Evolutionary conservation across 2,888 invertebrate genomes (phyloP), one percentile per base, ranked within the genome.

Genomic region (Eurytoma californica): DNA sequence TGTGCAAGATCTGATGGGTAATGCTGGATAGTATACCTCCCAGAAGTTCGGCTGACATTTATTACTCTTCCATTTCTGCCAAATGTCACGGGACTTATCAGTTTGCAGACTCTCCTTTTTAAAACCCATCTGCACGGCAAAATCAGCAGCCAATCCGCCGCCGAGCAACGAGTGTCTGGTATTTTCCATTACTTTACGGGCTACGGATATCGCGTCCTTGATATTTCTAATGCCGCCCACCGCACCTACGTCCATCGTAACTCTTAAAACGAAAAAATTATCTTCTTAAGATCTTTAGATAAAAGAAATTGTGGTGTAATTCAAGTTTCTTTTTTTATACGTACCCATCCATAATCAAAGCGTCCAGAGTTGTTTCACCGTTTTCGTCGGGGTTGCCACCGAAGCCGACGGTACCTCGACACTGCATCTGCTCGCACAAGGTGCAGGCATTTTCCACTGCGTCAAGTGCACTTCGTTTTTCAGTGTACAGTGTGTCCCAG

Each of bases 41-140:
- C 99, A 97, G 91, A 95, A 98, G 91, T 99, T 99, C 0, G 99
- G 99, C 89, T 99, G 99, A 88, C 99, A 99, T 55, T 93, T 92
- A 57, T 93, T 92, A 0, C 91, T 86, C 84, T 92, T 93, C 99
- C 99, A 99, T 13, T 94, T 88, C 61, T 91, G 87, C 94, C 96
- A 97, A 85, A 95, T 91, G 53, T 91, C 86, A 74, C 91, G 91
- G 0, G 98, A 98, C 78, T 92, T 63, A 92, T 89, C 0, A 97
- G 98, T 98, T 14, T 93, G 91, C 24, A 99, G 91, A 47, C 94
- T 91, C 88, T 96, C 95, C 83, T 94, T 93, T 24, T 91, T 91
- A 88, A 98, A 98, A 0, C 98, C 98, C 96, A 99, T 96, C 84
- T 93, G 91, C 30, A 94, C 86, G 0, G 99, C 99, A 92, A 99